Evolutionary conservation across 2,113 vertebrate genomes (phyloP), one percentile per base, ranked within the genome.

Genomic region (Galemys pyrenaicus): DNA sequence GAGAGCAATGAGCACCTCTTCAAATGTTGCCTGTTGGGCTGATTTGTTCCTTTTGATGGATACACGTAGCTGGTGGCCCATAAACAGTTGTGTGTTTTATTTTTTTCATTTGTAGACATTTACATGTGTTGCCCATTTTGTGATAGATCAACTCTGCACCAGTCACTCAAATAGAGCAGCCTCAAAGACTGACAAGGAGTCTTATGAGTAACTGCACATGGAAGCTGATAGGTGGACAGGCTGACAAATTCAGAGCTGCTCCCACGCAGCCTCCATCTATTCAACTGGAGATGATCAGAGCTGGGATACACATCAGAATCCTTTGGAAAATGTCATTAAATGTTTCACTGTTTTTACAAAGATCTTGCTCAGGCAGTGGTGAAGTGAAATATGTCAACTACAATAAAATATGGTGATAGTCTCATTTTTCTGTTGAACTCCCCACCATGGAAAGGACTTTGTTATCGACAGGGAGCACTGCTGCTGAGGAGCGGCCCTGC

Each of bases 391-490:
- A 82, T 60, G 49, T 92, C 91, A 94, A 46, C 35, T 81, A 17
- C 24, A 78, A 30, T 83, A 81, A 92, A 81, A 95, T 79, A 92
- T 41, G 44, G 44, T 44, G 51, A 85, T 70, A 32, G 82, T 26
- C 86, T 93, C 15, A 73, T 88, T 88, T 95, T 86, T 79, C 78
- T 93, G 68, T 56, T 51, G 60, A 73, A 80, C 87, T 94, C 88
- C 37, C 70, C 80, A 62, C 35, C 87, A 26, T 78, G 67, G 35
- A 70, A 94, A 92, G 41, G 49, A 79, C 79, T 82, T 77, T 2
- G 22, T 94, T 81, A 65, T 68, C 30, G 56, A 19, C n/a, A 87
- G 58, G 89, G 26, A 56, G 37, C 44, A 20, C 73, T 58, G 68
- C 24, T 74, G 7, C 6, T 39, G 32, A 58, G 56, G 49, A 39